These are phyloP conservation scores for Drosophila algonquin DNA, from an alignment of 2,888 invertebrate genomes.

Conservation along the genomic window DNA sequence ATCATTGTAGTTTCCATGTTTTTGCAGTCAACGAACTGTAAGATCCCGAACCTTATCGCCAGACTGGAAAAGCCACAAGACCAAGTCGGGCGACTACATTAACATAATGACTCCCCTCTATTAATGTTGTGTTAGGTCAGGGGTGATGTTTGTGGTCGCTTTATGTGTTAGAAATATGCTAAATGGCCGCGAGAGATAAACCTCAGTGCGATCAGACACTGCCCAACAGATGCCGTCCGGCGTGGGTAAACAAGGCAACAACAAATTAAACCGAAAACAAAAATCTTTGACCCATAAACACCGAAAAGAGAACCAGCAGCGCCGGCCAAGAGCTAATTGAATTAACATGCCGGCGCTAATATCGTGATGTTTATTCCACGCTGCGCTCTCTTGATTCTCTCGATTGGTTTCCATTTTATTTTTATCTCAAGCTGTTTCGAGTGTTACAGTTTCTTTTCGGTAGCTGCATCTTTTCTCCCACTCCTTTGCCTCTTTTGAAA, in stretches of 20 bases:
- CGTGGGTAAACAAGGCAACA: constrained; percentile 16
- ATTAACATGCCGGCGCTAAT: constrained; percentile 64
- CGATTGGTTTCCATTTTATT: constrained; percentile 48
- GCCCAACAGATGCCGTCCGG: not conserved
- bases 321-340: constrained; percentile 58
- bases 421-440: constrained; percentile 53
- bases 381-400: constrained; percentile 7
- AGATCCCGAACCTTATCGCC: not conserved
- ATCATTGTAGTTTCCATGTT: not conserved
- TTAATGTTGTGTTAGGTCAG: constrained; percentile 26
- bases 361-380: constrained; percentile 13
- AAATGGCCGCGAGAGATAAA: constrained; percentile 7
- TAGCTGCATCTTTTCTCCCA: constrained; percentile 29
- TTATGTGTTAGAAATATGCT: constrained; percentile 5
- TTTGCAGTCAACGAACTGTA: not conserved
- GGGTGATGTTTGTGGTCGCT: constrained; percentile 11
- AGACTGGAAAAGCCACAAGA: not conserved
- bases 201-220: constrained; percentile 7
- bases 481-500: constrained; percentile 14
- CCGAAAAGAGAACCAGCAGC: constrained; percentile 23
- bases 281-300: constrained; percentile 20
- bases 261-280: constrained; percentile 6
- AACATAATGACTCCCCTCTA: not conserved
- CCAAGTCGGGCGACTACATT: not conserved
- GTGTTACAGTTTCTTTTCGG: constrained; percentile 18